Evolutionary conservation across 1,140 invertebrate species (phyloP), one percentile per base, ranked within the genome.

Genomic region (Neodiprion lecontei): DNA sequence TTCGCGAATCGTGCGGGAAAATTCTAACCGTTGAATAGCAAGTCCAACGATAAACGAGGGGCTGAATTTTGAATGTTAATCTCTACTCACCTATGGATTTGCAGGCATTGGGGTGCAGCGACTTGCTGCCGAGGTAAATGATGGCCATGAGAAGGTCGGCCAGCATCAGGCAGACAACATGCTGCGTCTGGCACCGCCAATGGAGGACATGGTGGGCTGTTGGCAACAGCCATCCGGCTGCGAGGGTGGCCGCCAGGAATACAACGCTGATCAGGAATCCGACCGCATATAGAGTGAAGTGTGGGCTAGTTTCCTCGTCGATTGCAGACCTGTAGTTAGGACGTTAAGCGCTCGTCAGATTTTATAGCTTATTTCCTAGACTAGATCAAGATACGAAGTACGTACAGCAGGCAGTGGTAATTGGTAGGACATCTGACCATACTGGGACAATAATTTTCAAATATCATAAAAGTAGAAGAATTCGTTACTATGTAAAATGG

Each of bases 111-210:
- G 91, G 90, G 61, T 89, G 88, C 67, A 94, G 89, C 9, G 88
- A 84, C 68, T 89, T 87, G 1, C 90, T 90, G 21, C 91, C 89
- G 10, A 95, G 88, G 82, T 95, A 94, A 79, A 92, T 92, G 81
- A 92, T 90, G 74, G 93, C 94, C 84, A 96, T 91, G 80, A 95
- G 89, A 65, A 95, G 89, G 85, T 95, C 92, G 67, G 94, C 94
- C 75, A 95, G 86, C 84, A 96, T 91, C 72, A 96, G 90, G 82
- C 94, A 95, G 69, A 92, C 92, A 75, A 96, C 93, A 85, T 96
- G 94, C 87, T 94, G 92, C 71, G 94, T 95, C 89, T 96, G 95
- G 82, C 94, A 95, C 74, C 94, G 90, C 94, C 94, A 95, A 86
- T 96, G 95, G 74, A 96, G 88, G 68, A 94, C 93, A 89, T 95